Percentiles rank a stretch among this genome's conserved stretches.
Conservation (phyloP, 1,140 invertebrate genomes). For the Macrosteles quadrilineatus region DNA sequence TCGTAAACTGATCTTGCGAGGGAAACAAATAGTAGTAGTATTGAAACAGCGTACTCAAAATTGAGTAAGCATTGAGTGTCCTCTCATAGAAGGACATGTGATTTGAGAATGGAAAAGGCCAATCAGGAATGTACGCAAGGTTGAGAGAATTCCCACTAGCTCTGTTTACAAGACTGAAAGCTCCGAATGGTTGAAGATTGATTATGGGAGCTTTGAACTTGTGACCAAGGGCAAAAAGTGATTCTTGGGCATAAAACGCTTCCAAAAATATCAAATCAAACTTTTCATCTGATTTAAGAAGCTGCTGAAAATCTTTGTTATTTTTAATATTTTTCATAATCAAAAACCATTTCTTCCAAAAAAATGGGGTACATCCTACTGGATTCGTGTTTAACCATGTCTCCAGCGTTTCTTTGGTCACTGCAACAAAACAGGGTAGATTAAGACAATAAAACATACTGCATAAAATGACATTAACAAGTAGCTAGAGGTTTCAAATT, state of each 20-base stretch:
- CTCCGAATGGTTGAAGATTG: constrained; percentile 3
- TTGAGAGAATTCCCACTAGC: neutral
- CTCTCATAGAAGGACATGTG: constrained; percentile 13
- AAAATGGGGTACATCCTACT: no score
- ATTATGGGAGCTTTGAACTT: constrained; percentile 1
- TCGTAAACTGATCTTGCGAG: neutral
- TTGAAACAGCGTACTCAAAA: neutral
- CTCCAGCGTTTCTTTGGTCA: no score
- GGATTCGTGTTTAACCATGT: no score
- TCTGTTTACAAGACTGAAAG: neutral
- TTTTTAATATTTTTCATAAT: no score
- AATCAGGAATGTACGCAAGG: constrained; percentile 1
- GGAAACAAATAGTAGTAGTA: constrained; percentile 1
- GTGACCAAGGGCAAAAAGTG: constrained; percentile 2
- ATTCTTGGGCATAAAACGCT: constrained; percentile 4
- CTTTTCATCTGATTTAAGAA: constrained; percentile 1
- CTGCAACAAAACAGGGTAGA: no score
- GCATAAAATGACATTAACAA: no score
- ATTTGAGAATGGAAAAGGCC: neutral
- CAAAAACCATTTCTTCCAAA: no score
- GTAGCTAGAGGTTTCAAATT: no score
- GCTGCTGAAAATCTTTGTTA: neutral
- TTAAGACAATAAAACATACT: no score
- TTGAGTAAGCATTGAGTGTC: neutral
- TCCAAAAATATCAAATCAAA: constrained; percentile 17